Conservation (phyloP, 2,113 vertebrate species). For the Patagioenas fasciata region DNA sequence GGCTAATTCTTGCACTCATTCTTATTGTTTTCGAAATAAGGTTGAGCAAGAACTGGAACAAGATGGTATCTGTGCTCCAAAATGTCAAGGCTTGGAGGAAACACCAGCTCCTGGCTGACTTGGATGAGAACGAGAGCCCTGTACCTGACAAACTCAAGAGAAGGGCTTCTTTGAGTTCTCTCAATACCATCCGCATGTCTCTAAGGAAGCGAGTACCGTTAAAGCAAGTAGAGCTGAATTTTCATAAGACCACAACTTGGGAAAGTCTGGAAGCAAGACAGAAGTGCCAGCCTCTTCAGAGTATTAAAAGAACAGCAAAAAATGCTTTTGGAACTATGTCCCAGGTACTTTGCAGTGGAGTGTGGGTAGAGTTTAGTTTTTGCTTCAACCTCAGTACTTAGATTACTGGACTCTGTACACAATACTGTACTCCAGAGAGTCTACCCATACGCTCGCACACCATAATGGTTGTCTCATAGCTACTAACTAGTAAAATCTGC, state of each 20-base stretch:
- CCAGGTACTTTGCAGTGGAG: constrained; percentile 77
- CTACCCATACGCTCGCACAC: not conserved
- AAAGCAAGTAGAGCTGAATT: constrained; percentile 77
- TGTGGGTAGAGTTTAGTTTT: not conserved
- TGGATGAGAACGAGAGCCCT: constrained; percentile 75
- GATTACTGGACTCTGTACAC: not conserved
- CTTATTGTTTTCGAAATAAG: not conserved
- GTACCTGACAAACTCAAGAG: constrained; percentile 69
- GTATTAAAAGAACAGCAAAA: constrained; percentile 79
- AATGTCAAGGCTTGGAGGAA: constrained; percentile 77
- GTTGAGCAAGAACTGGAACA: not conserved
- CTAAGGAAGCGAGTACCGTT: constrained; percentile 85
- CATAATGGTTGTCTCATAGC: not conserved
- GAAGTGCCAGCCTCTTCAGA: constrained; percentile 73
- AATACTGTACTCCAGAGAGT: not conserved
- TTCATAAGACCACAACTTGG: constrained; percentile 71
- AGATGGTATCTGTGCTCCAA: constrained; percentile 77
- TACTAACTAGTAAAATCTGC: not conserved
- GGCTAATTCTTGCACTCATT: not conserved
- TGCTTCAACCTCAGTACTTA: not conserved
- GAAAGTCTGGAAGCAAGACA: constrained; percentile 75
- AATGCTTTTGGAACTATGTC: constrained; percentile 81
- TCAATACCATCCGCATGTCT: constrained; percentile 83
- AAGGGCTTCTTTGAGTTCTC: constrained; percentile 74
- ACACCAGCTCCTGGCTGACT: constrained; percentile 79